Evolutionary conservation across 1,140 invertebrate genomes (phyloP), one percentile per base, ranked within the genome.

Genomic region (Liolophura sinensis): DNA sequence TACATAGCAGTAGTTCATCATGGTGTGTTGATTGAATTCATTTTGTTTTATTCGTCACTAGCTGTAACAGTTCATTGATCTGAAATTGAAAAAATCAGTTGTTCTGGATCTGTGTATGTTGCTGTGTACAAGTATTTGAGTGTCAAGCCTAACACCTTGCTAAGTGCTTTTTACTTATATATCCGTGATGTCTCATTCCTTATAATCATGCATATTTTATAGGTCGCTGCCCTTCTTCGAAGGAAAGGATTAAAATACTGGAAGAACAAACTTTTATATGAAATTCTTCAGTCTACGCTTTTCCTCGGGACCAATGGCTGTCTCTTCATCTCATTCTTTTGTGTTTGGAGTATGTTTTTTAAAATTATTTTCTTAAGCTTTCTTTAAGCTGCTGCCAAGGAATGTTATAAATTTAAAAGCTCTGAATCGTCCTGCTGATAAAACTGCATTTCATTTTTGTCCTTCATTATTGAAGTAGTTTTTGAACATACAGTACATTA

Each of bases 271-370:
- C 90, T 90, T 1, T 52, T 92, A 1, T 76, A 87, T 27, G 90
- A 90, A 55, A 91, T 92, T 57, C 66, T 92, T 4, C 90, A 91
- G 79, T 94, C 92, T 0, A 89, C 90, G 0, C 86, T 89, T 1
- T 94, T 94, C 80, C 83, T 94, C 24, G 89, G 89, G 47, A 89
- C 89, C 73, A 92, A 91, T 84, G 90, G 86, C 46, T 90, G 91
- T 80, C 85, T 89, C 12, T 93, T 91, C 80, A 88, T 92, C 6
- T 74, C 89, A 50, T 89, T 89, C 72, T 87, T 92, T 72, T 94
- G 92, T 81, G 62, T 83, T 40, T 76, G 90, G 68, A 87, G 89
- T 90, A 86, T 73, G 58, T 75, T 55, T 57, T 60, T 16, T 51
- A 50, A 48, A 24, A 48, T 54, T 65, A 27, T 52, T 62, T 40